A percentile compares a stretch with the other conserved stretches of the same genome.
Conservation (phyloP, 1,140 invertebrate species). For the Laupala kohalensis region DNA sequence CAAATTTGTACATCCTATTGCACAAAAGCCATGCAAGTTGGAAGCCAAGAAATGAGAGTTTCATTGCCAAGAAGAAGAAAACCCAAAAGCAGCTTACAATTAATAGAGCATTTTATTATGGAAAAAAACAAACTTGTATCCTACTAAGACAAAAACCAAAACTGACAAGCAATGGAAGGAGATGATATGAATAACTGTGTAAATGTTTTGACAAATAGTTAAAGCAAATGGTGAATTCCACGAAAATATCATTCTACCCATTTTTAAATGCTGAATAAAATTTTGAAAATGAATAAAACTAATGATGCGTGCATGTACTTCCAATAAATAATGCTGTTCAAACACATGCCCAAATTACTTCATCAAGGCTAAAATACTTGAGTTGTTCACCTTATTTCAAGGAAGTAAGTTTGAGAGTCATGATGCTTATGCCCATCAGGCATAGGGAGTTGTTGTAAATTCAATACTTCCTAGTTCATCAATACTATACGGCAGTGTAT, state of each 20-base stretch:
- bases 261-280: background rate
- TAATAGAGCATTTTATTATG: too few species aligned
- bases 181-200: too few species aligned
- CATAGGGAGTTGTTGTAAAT: conserved; percentile 19
- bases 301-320: background rate
- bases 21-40: too few species aligned
- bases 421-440: conserved; percentile 9
- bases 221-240: background rate
- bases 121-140: too few species aligned
- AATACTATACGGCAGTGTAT: conserved; percentile 17
- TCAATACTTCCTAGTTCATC: conserved; percentile 21
- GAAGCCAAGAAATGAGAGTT: too few species aligned
- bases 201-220: too few species aligned
- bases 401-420: conserved; percentile 4
- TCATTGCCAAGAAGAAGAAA: too few species aligned
- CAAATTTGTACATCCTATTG: background rate
- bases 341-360: background rate
- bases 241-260: too few species aligned
- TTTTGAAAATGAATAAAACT: background rate
- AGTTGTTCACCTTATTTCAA: background rate
- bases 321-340: background rate
- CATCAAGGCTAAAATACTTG: background rate
- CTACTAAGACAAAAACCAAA: too few species aligned
- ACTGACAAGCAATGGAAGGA: too few species aligned
- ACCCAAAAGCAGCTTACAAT: too few species aligned